Base-by-base conservation (phyloP, 2,113 vertebrate species). In the Ciconia stormi region DNA sequence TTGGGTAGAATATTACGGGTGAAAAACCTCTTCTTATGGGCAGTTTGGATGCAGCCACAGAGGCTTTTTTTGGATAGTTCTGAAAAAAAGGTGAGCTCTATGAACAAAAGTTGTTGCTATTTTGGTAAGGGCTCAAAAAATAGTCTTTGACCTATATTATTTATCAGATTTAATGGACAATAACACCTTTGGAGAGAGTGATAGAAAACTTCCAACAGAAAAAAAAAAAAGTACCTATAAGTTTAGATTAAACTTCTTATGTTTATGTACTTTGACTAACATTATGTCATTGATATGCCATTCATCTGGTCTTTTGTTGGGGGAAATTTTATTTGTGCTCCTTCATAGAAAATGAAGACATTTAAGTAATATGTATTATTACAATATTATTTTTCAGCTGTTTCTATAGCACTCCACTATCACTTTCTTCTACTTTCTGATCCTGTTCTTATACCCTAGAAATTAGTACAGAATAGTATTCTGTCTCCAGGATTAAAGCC, bases 1-100 rank as follows among this genome's bases (percentile, higher is more conserved):
- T 30, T 49, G 16, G 18, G 6, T 70, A 16, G 23, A 70, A 29
- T 27, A 65, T 25, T 29, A 44, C 9, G 46, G 16, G 6, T 23
- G 30, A 52, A 74, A 52, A n/a, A 2, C 0, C 1, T 0, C 2
- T 74, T 49, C 19, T 49, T 52, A 38, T 15, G n/a, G 29, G 16
- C 59, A 73, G 5, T 47, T 73, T 55, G 9, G 4, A 42, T 38
- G 34, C 9, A 61, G 22, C 4, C 13, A 73, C 2, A 26, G 0
- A 10, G 8, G 4, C 0, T 8, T 70, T 53, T 74, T 74, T 69
- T 66, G 0, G 0, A 21, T 42, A 56, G 13, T 22, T 82, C 5
- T 23, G 21, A 15, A 49, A 67, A 67, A 66, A 36, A 53, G 4
- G 9, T 73, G n/a, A 63, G 3, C 9, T 85, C 11, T 22, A 10